phyloP scores from a whole-genome alignment of 1,140 invertebrate species.

The Carcinoscorpius rotundicauda region DNA sequence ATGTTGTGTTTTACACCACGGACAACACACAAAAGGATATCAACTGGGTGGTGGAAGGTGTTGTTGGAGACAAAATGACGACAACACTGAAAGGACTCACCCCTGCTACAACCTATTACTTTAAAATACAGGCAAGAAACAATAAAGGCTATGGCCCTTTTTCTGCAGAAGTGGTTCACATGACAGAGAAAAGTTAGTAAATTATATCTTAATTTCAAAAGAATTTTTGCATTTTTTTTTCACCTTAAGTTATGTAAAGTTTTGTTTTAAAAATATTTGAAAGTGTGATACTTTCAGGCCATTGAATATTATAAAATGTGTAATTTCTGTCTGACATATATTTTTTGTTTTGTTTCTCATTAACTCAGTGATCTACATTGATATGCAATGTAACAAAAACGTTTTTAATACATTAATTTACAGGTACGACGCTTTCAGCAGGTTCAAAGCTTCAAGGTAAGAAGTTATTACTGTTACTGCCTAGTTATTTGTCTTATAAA shows the following conservation, averaged over 20 bases:
- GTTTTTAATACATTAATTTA: neutral
- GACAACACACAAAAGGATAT: conserved; percentile 58
- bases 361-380: neutral
- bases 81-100: conserved; percentile 62
- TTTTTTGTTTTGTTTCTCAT: neutral
- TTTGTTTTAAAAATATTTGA: neutral
- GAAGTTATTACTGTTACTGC: neutral
- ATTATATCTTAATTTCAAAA: conserved; percentile 32
- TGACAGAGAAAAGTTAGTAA: conserved; percentile 42
- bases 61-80: conserved; percentile 71
- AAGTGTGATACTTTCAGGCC: neutral
- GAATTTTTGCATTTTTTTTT: conserved; percentile 31
- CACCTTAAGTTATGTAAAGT: neutral
- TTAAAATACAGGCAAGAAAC: conserved; percentile 89
- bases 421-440: neutral
- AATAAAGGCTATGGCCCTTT: conserved; percentile 73
- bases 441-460: neutral
- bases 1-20: conserved; percentile 83
- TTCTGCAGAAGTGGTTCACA: conserved; percentile 60
- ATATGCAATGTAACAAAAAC: neutral
- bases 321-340: neutral
- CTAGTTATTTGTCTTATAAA: too few species aligned
- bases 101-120: conserved; percentile 78
- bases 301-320: too few species aligned
- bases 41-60: conserved; percentile 74